A percentile compares a stretch with the other conserved stretches of the same genome.
phyloP scores from a whole-genome alignment of 1,140 invertebrate genomes.

The Drosophila mayri region DNA sequence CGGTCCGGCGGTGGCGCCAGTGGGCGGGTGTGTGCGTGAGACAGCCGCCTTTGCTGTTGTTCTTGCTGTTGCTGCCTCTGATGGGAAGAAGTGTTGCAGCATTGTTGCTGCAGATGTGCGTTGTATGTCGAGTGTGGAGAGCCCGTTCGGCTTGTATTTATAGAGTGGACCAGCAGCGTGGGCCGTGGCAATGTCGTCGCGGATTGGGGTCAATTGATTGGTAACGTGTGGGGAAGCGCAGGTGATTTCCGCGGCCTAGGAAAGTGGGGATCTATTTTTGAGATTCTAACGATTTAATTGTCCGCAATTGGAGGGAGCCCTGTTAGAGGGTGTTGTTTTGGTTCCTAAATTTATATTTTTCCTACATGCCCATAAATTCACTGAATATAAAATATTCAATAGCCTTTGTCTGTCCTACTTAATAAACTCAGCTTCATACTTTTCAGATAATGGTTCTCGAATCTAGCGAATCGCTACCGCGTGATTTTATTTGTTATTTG shows the following conservation, averaged over 20 bases:
- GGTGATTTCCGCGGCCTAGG: constrained; percentile 36
- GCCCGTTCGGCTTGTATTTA: constrained; percentile 59
- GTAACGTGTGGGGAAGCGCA: constrained; percentile 40
- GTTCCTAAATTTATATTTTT: neutral
- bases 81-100: constrained; percentile 50
- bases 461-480: neutral
- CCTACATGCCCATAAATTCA: too few relatives aligned
- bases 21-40: constrained; percentile 37
- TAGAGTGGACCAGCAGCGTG: constrained; percentile 74
- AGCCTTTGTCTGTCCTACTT: neutral
- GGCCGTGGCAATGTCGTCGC: constrained; percentile 43
- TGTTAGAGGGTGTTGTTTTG: neutral
- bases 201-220: constrained; percentile 75
- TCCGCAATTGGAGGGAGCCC: neutral
- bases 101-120: constrained; percentile 69
- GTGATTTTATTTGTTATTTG: constrained; percentile 12
- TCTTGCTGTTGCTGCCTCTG: constrained; percentile 24
- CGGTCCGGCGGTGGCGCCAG: constrained; percentile 33
- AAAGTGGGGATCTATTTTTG: constrained; percentile 46
- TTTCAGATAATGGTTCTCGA: constrained; percentile 11
- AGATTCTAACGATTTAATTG: constrained; percentile 28
- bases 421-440: neutral
- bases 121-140: constrained; percentile 49
- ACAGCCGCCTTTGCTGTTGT: neutral
- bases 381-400: neutral